These are phyloP conservation scores for Pristionchus maxplancki DNA, from an alignment of 2,888 invertebrate genomes.

Conservation along the genomic window DNA sequence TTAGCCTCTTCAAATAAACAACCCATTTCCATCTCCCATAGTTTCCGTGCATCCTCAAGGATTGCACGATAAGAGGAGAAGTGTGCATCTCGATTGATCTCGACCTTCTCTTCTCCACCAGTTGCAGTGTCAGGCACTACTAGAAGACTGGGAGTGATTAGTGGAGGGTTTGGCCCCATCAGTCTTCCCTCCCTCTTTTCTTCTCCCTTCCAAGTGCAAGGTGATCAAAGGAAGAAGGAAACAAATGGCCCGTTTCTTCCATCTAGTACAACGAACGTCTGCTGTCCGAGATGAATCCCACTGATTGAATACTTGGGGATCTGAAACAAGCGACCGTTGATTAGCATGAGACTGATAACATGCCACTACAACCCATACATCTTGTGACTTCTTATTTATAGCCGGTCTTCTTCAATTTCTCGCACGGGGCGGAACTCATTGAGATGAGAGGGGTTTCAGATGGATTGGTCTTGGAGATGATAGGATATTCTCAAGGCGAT, in stretches of 20 bases:
- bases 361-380: slow-evolving; percentile 5
- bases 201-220: background rate
- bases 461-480: background rate
- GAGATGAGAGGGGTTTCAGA: background rate
- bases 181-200: background rate
- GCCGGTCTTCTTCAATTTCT: background rate
- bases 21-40: background rate
- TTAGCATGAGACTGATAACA: background rate
- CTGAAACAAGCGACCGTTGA: background rate
- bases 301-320: background rate
- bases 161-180: slow-evolving; percentile 21
- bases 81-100: background rate
- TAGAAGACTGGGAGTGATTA: slow-evolving; percentile 18
- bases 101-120: background rate
- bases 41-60: background rate
- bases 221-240: slow-evolving; percentile 35
- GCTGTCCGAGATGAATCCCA: background rate
- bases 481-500: background rate
- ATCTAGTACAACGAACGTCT: background rate
- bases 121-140: background rate
- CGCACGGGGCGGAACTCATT: background rate
- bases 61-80: background rate
- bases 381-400: background rate
- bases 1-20: slow-evolving; percentile 37
- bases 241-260: slow-evolving; percentile 3